Percentiles rank a stretch among this genome's conserved stretches.
Conservation (phyloP, 2,888 invertebrate genomes). For the Cybosia mesomella region DNA sequence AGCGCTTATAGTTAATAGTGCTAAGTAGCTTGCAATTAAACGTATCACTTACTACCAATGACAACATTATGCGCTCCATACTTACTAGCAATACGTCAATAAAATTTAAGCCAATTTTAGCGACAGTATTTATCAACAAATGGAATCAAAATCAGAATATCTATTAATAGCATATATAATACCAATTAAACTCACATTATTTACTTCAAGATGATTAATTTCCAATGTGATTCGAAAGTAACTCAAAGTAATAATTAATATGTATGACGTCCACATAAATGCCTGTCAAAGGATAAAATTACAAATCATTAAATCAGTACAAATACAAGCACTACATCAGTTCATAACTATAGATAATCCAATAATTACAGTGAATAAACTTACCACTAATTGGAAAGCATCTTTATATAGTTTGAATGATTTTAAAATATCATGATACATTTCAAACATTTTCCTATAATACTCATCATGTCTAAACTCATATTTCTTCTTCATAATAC, state of each 20-base stretch:
- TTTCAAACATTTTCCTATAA: not conserved
- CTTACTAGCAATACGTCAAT: too few species aligned
- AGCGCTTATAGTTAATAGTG: too few species aligned
- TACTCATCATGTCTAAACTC: not conserved
- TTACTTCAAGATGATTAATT: not conserved
- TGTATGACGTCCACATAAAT: not conserved
- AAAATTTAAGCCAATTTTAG: too few species aligned
- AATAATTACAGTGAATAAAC: not conserved
- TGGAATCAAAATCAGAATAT: too few species aligned
- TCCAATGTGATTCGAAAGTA: not conserved
- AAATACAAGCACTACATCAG: too few species aligned
- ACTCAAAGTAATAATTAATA: not conserved
- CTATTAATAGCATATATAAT: too few species aligned
- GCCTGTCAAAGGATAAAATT: not conserved
- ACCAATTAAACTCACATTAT: not conserved
- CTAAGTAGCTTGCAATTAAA: too few species aligned
- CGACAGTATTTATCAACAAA: too few species aligned
- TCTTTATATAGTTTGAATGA: conserved; percentile 6
- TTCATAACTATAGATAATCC: too few species aligned
- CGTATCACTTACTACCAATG: too few species aligned
- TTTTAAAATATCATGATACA: conserved; percentile 2
- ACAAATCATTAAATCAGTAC: not conserved
- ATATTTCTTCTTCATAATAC: not conserved
- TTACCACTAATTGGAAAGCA: conserved; percentile 6
- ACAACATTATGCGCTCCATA: too few species aligned